Percentiles rank a stretch among this genome's conserved stretches.
phyloP scores from a whole-genome alignment of 1,140 invertebrate genomes.

The Neoseiulus cucumeris region DNA sequence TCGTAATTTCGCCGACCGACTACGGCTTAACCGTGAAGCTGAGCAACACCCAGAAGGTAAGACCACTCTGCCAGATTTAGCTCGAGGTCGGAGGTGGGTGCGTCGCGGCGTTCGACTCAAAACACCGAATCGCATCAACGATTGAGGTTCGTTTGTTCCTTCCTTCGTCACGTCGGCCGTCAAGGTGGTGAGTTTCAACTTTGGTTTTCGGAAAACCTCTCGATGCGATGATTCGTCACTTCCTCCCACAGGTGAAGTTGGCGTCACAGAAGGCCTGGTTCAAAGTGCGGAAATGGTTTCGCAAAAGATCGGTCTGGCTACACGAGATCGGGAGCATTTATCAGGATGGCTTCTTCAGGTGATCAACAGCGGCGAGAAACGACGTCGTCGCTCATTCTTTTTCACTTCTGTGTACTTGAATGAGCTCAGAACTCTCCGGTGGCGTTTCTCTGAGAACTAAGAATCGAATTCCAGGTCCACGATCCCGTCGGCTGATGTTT shows the following conservation, averaged over 20 bases:
- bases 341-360: not conserved
- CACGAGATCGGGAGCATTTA: not conserved
- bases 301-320: not conserved
- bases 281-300: not conserved
- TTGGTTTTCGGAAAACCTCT: not conserved
- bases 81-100: not conserved
- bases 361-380: no score
- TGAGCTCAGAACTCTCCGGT: no score
- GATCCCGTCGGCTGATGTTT: not conserved
- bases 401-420: no score
- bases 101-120: not conserved
- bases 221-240: not conserved
- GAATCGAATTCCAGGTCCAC: not conserved
- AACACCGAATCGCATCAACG: not conserved
- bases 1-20: not conserved
- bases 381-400: no score
- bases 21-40: not conserved
- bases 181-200: not conserved
- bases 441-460: no score
- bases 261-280: not conserved
- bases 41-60: not conserved
- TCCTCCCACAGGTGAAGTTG: not conserved
- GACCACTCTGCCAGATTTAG: not conserved
- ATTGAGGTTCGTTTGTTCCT: not conserved
- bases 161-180: not conserved